A percentile compares a stretch with the other conserved stretches of the same genome.
Evolutionary conservation across 1,140 invertebrate species (phyloP).

Genomic region (Gonatopus flavifemur): DNA sequence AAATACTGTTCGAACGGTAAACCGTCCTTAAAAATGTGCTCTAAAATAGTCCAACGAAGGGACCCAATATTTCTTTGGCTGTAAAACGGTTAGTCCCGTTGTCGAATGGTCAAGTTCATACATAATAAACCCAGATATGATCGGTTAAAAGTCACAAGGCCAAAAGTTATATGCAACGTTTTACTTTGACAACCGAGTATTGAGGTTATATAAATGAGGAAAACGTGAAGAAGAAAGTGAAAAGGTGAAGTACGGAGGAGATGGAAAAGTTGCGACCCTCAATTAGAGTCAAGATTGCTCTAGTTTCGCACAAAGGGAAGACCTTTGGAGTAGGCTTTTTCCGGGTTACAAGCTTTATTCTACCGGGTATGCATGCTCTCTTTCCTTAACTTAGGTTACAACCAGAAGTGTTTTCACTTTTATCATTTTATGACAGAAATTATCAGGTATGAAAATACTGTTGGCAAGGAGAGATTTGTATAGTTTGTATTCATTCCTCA

Average conservation of each 20-base stretch:
- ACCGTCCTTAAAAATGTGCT: slow-evolving; percentile 19
- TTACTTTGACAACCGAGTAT: not conserved
- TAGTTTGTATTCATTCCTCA: too few relatives aligned
- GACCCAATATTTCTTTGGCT: slow-evolving; percentile 9
- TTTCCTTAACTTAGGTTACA: too few relatives aligned
- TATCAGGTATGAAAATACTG: slow-evolving; percentile 24
- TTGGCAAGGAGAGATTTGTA: too few relatives aligned
- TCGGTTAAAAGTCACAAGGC: not conserved
- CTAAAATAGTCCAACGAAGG: slow-evolving; percentile 13
- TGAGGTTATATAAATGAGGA: not conserved
- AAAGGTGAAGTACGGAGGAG: not conserved
- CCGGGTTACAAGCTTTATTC: not conserved
- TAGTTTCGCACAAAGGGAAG: slow-evolving; percentile 19
- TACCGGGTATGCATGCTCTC: not conserved
- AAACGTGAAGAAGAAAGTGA: not conserved
- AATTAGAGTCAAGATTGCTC: slow-evolving; percentile 26
- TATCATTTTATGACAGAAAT: slow-evolving; percentile 29
- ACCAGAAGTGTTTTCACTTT: slow-evolving; percentile 5
- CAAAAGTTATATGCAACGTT: not conserved
- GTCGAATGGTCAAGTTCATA: not conserved
- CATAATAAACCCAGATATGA: not conserved
- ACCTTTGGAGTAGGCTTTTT: slow-evolving; percentile 5
- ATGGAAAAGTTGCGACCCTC: slow-evolving; percentile 6
- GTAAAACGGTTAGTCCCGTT: slow-evolving; percentile 18
- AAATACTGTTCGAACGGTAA: not conserved